Percentiles rank a stretch among this genome's conserved stretches.
Evolutionary conservation across 2,888 invertebrate species (phyloP).

Genomic region (Rhamphomyia laevipes): DNA sequence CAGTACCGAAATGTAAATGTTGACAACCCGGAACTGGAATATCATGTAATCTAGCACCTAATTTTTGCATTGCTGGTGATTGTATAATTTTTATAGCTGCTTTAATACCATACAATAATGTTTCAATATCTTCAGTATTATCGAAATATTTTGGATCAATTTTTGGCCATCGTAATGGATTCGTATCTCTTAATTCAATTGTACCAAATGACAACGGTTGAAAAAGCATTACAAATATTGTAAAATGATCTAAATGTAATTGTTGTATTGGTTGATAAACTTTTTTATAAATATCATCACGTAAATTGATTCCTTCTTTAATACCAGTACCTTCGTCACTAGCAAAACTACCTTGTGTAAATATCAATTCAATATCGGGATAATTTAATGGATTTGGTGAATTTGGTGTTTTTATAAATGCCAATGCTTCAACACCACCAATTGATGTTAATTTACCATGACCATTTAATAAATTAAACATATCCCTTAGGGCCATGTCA

Average conservation of each 20-base stretch:
- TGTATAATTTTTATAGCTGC: conserved; percentile 43
- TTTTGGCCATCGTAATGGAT: conserved; percentile 64
- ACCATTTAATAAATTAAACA: conserved; percentile 22
- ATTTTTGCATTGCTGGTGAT: conserved; percentile 45
- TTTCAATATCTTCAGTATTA: conserved; percentile 49
- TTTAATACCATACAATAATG: conserved; percentile 49
- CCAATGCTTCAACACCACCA: conserved; percentile 50
- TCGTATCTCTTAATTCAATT: conserved; percentile 50
- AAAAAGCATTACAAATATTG: conserved; percentile 51
- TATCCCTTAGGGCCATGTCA: conserved; percentile 3
- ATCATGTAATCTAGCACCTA: conserved; percentile 42
- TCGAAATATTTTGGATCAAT: conserved; percentile 71
- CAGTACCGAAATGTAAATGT: conserved; percentile 39
- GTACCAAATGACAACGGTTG: conserved; percentile 62
- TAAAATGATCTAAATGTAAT: conserved; percentile 43
- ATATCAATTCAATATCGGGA: conserved; percentile 50
- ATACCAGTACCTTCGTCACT: conserved; percentile 43
- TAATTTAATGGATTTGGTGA: conserved; percentile 44
- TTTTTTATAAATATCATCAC: conserved; percentile 39
- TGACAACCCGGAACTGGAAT: conserved; percentile 42
- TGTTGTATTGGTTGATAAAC: conserved; percentile 43
- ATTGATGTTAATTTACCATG: conserved; percentile 41
- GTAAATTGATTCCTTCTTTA: conserved; percentile 41
- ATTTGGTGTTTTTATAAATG: conserved; percentile 43
- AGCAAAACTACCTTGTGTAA: conserved; percentile 44